Evolutionary conservation across 2,888 invertebrate genomes (phyloP), one percentile per base, ranked within the genome.

Genomic region (Eristalinus sepulchralis): DNA sequence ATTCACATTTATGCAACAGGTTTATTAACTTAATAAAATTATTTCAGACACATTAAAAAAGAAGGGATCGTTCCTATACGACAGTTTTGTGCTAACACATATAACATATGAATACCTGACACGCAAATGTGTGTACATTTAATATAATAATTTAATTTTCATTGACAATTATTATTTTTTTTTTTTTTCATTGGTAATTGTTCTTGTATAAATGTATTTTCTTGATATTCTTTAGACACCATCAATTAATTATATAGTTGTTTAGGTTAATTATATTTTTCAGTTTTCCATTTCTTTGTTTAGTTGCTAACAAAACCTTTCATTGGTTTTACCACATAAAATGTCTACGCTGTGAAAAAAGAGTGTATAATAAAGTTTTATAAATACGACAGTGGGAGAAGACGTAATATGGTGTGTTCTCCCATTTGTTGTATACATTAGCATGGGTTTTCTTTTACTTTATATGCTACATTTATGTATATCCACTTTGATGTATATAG

Each of bases 21-120:
- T 85, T 85, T 81, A 85, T 85, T 84, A 72, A 80, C 71, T 85
- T 39, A 77, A 59, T 81, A 64, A 64, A 84, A 76, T 76, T 57
- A 80, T 80, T 80, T 80, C 68, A 71, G 76, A 84, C 63, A 67
- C 53, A 67, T 80, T 78, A 66, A 70, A 78, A 64, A 64, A n/a
- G 55, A 77, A 17, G 75, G 20, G 60, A 75, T 67, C 66, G 33
- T 66, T 76, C 71, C 53, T 79, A 78, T 36, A 66, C 68, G 64
- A 70, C 73, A 80, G 66, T 80, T 84, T 85, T 85, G 85, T 85
- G 85, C 85, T 81, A 68, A 77, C 76, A 84, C 79, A 80, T 73
- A 57, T 81, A 84, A 85, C 67, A 77, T 82, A 47, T 68, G 72
- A 85, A 72, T 85, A 81, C 57, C 63, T 72, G 77, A 68, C 85